Base-by-base conservation (phyloP, 2,797 vertebrate species). In the Philypnodon macrostomus region DNA sequence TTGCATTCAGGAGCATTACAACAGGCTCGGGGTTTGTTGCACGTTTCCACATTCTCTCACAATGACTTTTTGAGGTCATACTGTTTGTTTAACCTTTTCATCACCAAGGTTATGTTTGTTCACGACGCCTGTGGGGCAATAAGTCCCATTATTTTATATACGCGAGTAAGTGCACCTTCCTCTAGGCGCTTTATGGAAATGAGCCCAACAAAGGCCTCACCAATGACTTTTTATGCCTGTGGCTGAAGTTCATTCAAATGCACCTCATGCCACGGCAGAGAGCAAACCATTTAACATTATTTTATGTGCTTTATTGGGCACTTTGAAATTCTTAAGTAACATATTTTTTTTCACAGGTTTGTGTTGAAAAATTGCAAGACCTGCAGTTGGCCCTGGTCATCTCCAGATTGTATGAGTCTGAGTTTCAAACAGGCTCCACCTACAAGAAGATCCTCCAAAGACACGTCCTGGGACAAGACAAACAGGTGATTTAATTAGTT, bases 321-420 rank as follows among this genome's bases (percentile, higher is more conserved):
- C 23, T 39, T 21, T 26, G 13, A 27, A 3, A 10, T 14, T 9
- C 6, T 27, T 41, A 24, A 26, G 0, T 30, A 19, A 31, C 15
- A 11, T 12, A 7, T 17, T 1, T 1, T 1, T 11, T 59, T n/a
- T 23, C 18, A 4, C 79, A 93, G 97, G 97, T 99, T 35, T 99
- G 96, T 77, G 76, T 98, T 64, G 97, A 99, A 80, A 98, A 94
- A 85, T 81, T 99, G 80, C 91, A 97, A 85, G 97, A 99, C 59
- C 81, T 97, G 39, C 97, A 99, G 10, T 79, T 99, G 73, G 96
- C 96, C 36, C 88, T 99, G 79, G 93, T 98, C 62, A 94, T 99
- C 85, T 87, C 94, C 70, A 92, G 97, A 73, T 87, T 99, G 31
- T 95, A 93, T 57, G 97, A 99, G 68, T 92, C 94, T 0, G 96